A percentile compares a stretch with the other conserved stretches of the same genome.
Evolutionary conservation across 2,113 vertebrate genomes (phyloP).

Genomic region (Macrotus californicus): DNA sequence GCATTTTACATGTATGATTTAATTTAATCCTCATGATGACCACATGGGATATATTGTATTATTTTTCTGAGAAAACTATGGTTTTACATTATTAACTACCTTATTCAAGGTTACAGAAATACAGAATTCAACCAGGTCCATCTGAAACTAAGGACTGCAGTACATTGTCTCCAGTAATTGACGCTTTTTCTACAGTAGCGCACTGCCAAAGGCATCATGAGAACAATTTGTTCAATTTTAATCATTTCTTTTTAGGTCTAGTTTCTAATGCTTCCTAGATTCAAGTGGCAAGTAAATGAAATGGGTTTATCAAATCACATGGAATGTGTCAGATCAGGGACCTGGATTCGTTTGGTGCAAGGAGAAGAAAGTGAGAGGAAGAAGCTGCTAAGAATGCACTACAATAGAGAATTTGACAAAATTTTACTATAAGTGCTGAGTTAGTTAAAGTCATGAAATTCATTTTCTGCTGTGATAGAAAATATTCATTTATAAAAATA

Average conservation of each 20-base stretch:
- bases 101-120: background rate
- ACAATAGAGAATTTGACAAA: background rate
- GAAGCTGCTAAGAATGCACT: background rate
- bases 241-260: background rate
- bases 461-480: background rate
- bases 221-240: rapidly evolving
- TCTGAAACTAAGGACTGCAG: background rate
- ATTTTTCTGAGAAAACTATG: background rate
- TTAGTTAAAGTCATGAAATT: background rate
- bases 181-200: background rate
- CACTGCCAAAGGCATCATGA: rapidly evolving
- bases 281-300: background rate
- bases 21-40: no score
- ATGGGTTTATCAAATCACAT: background rate
- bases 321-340: background rate
- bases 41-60: no score
- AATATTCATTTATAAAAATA: no score
- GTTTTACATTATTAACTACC: background rate
- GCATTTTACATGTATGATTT: background rate
- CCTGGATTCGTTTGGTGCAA: background rate
- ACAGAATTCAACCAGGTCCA: background rate
- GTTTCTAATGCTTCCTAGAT: background rate
- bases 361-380: background rate
- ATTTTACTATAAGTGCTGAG: background rate
- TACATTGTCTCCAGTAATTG: rapidly evolving